A percentile compares a stretch with the other conserved stretches of the same genome.
These are phyloP conservation scores for Papilio demoleus DNA, from an alignment of 2,888 invertebrate genomes.

Conservation along the genomic window DNA sequence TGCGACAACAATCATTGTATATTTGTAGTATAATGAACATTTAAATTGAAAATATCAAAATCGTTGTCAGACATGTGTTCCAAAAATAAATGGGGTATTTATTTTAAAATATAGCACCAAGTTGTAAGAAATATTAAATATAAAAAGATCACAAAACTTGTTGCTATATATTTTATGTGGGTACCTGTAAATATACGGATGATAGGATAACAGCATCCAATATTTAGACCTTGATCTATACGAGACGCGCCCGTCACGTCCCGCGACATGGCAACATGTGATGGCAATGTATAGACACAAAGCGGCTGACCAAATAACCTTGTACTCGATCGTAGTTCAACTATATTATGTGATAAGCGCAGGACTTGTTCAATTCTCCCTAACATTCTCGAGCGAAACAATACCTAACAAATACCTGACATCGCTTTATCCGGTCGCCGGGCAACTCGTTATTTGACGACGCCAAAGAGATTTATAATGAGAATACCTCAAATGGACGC, in stretches of 20 bases:
- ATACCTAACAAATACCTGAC: conserved; percentile 80
- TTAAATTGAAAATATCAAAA: conserved; percentile 40
- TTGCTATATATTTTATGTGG: conserved; percentile 65
- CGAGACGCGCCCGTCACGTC: conserved; percentile 56
- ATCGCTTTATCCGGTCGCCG: conserved; percentile 56
- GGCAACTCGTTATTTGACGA: conserved; percentile 57
- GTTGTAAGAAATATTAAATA: conserved; percentile 46
- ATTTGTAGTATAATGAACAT: conserved; percentile 24
- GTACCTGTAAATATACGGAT: conserved; percentile 80
- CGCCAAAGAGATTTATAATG: conserved; percentile 65
- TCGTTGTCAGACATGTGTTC: conserved; percentile 62
- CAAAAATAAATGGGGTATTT: conserved; percentile 58
- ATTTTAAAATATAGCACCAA: conserved; percentile 58
- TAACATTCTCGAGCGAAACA: conserved; percentile 44
- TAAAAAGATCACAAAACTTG: conserved; percentile 54
- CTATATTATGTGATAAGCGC: neutral
- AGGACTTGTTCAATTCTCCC: conserved; percentile 17
- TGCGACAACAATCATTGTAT: conserved; percentile 50
- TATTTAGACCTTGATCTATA: conserved; percentile 60
- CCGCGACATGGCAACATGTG: conserved; percentile 52
- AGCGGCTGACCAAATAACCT: conserved; percentile 22
- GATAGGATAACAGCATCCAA: conserved; percentile 72
- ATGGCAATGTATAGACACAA: conserved; percentile 41
- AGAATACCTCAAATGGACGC: conserved; percentile 76
- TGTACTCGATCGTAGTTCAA: conserved; percentile 1